Evolutionary conservation across 1,140 invertebrate species (phyloP).

Genomic region (Cyclina sinensis): DNA sequence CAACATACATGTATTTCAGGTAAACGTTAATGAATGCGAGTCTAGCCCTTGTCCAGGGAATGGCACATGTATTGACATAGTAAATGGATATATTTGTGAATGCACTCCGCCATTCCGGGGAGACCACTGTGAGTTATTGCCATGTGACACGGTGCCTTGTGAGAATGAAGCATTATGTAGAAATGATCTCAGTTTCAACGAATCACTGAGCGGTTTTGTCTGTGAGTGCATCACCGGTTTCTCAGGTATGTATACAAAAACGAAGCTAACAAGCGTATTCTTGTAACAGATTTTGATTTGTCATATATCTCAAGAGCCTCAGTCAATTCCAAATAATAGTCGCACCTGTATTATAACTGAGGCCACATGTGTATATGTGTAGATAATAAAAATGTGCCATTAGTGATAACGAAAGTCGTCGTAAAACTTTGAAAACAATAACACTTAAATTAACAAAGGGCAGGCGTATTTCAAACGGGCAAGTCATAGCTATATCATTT

Average conservation of each 20-base stretch:
- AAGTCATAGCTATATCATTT: too few species aligned
- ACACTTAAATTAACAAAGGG: too few species aligned
- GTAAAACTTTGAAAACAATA: too few species aligned
- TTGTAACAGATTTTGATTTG: too few species aligned
- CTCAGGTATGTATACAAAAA: background rate
- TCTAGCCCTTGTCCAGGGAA: background rate
- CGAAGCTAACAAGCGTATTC: too few species aligned
- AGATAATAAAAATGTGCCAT: too few species aligned
- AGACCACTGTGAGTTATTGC: constrained; percentile 12
- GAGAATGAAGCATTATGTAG: constrained; percentile 3
- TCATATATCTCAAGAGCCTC: too few species aligned
- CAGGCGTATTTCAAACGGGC: too few species aligned
- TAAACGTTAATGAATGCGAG: constrained; percentile 15
- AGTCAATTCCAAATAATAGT: too few species aligned
- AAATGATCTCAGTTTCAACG: constrained; percentile 30
- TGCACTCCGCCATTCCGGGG: constrained; percentile 18
- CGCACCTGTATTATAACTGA: too few species aligned
- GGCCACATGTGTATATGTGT: too few species aligned
- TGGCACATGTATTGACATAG: constrained; percentile 22
- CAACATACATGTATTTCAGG: constrained; percentile 5
- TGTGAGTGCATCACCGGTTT: constrained; percentile 24
- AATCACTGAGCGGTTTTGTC: constrained; percentile 14
- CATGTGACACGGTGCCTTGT: constrained; percentile 27
- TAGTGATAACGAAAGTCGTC: too few species aligned
- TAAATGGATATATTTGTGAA: constrained; percentile 13